Evolutionary conservation across 1,140 invertebrate species (phyloP).

Genomic region (Sesamia nonagrioides): DNA sequence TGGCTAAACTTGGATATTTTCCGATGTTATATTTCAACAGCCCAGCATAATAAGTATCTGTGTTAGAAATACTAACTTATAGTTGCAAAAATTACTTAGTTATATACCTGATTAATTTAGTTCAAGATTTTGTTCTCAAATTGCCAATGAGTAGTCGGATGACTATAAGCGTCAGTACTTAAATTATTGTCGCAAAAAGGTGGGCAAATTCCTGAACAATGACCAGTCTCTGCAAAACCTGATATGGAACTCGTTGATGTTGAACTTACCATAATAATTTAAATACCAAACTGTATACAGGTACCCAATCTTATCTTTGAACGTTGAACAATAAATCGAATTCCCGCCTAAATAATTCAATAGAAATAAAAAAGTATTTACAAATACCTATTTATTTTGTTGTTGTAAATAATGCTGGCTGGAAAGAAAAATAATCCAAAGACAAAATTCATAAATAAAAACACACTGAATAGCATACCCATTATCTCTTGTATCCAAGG

Average conservation of each 20-base stretch:
- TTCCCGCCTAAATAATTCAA: neutral
- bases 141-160: neutral
- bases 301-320: neutral
- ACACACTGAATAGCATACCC: conserved; percentile 69
- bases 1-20: no score
- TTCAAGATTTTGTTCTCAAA: neutral
- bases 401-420: neutral
- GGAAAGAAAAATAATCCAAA: neutral
- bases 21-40: no score
- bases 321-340: neutral
- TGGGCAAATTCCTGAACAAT: neutral
- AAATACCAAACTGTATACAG: neutral
- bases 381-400: neutral
- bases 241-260: neutral
- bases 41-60: no score
- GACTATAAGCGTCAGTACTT: neutral
- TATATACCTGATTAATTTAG: neutral
- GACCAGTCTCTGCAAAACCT: neutral
- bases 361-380: neutral
- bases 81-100: no score
- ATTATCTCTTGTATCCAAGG: conserved; percentile 73
- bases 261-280: neutral
- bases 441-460: neutral
- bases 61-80: no score
- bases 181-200: neutral